Percentiles rank a stretch among this genome's conserved stretches.
These are phyloP conservation scores for Saccostrea cuccullata DNA, from an alignment of 1,140 invertebrate species.

Conservation along the genomic window DNA sequence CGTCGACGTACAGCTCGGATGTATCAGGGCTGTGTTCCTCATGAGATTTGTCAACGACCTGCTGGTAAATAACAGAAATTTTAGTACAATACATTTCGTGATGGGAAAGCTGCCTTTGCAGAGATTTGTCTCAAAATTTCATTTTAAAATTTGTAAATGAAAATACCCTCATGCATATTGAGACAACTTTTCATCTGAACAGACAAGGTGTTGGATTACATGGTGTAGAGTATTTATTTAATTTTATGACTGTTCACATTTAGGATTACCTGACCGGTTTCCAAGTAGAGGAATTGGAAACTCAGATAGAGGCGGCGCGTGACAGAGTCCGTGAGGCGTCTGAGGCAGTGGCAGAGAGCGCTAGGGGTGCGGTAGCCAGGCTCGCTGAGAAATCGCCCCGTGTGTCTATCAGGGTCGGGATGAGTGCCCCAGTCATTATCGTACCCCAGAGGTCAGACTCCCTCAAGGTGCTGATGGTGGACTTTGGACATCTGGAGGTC, in stretches of 20 bases:
- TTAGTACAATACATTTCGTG: no score
- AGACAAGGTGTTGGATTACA: no score
- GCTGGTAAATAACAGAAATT: constrained; percentile 63
- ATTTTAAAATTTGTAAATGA: no score
- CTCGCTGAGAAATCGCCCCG: constrained; percentile 90
- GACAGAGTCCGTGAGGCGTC: constrained; percentile 91
- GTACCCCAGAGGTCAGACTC: constrained; percentile 91
- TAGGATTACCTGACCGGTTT: constrained; percentile 93
- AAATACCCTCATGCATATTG: no score
- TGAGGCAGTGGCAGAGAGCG: constrained; percentile 90
- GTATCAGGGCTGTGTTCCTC: constrained; percentile 81
- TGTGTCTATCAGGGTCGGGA: constrained; percentile 86
- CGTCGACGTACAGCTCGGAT: constrained; percentile 83
- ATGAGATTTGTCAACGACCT: constrained; percentile 88
- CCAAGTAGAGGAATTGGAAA: constrained; percentile 68
- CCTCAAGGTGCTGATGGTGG: constrained; percentile 86
- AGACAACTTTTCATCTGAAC: no score
- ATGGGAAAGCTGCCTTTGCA: neutral
- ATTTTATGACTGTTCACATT: neutral
- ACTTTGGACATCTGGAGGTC: constrained; percentile 85
- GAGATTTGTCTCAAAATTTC: no score
- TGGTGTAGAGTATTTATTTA: no score
- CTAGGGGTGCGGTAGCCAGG: constrained; percentile 90
- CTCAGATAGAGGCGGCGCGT: constrained; percentile 81
- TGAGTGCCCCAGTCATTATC: constrained; percentile 92